Evolutionary conservation across 64 coral and sea anemone species (phyloP), one percentile per base, ranked within the genome.

Genomic region (Montipora cactus): DNA sequence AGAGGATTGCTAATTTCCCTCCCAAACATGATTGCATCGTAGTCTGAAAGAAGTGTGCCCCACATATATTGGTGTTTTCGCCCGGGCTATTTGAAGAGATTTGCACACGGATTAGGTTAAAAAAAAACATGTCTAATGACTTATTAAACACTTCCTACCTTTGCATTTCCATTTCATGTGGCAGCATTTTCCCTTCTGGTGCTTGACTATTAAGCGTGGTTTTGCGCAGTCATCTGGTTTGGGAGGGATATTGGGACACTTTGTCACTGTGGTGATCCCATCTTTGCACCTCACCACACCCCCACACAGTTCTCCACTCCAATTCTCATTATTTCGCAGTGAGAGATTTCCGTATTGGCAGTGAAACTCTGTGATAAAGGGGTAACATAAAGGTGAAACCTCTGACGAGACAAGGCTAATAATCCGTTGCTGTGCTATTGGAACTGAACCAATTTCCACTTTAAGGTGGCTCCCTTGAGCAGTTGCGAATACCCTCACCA

Each of bases 281-380:
- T 95, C 91, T 75, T 80, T 87, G 77, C 96, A 98, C 8, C 78
- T 79, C 11, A 98, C 83, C 2, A 98, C 96, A 2, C 89, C 96
- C 18, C 93, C 96, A 71, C 96, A 98, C 28, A 98, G 22, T 67
- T 98, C 78, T 11, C 96, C 96, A 45, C 93, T 98, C 96, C 96
- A 98, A 67, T 87, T 79, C 44, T 98, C 92, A 23, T 98, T 95
- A 50, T 98, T 90, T 13, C 79, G 53, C 46, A 98, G 82, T 8
- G 92, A 95, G 16, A 94, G 90, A 61, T 98, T 81, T 14, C 96
- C 96, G 21, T 98, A 98, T 16, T 77, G 80, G 78, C 96, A 98
- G 4, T 95, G 87, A 25, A 98, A 87, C 25, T 95, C 96, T 98
- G 47, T 15, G 87, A 74, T 5, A 76, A 20, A 44, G 2, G 37